Evolutionary conservation across 2,113 vertebrate species (phyloP), one percentile per base, ranked within the genome.

Genomic region (Chaetura pelagica): DNA sequence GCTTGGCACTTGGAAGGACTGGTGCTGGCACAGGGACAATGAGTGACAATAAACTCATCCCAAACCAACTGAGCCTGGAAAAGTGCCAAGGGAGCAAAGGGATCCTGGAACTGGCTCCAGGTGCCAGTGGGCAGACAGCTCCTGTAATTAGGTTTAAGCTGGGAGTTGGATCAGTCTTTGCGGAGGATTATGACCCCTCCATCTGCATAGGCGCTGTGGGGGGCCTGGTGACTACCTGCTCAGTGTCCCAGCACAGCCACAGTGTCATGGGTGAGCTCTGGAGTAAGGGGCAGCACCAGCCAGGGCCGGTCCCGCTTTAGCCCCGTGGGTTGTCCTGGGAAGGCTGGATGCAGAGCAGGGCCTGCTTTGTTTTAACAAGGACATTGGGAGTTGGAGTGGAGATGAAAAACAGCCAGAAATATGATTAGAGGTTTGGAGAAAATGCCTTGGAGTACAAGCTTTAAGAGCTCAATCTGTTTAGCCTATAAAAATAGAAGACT

Each of bases 391-490:
- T 76, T 78, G 69, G 38, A 96, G 57, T 10, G 1, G 80, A 80
- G 68, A 92, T 93, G 94, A 97, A 94, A 95, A 94, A 84, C 94
- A 96, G 86, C 93, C 94, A 95, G 95, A 93, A 96, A 93, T 96
- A 97, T 97, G 94, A 97, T 97, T 95, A 97, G 95, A 87, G 96
- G 96, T 96, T 96, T 94, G 96, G 76, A 93, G 87, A 94, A 95
- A 96, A 97, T 96, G 96, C 96, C 94, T 95, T 92, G 73, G 89
- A 95, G 93, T 96, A 92, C 94, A 89, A 84, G 95, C 89, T 94
- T 95, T 95, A 95, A 95, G 96, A 95, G 93, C 96, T 93, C 96
- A 97, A 94, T 97, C 96, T 96, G 96, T 95, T 97, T 94, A 95
- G 95, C 83, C 86, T 97, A 94, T 92, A 97, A 96, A 97, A 97